These are phyloP conservation scores for Lycopodina hypogea DNA, from an alignment of 37 sponge, comb jelly and placozoan genomes.

Conservation along the genomic window DNA sequence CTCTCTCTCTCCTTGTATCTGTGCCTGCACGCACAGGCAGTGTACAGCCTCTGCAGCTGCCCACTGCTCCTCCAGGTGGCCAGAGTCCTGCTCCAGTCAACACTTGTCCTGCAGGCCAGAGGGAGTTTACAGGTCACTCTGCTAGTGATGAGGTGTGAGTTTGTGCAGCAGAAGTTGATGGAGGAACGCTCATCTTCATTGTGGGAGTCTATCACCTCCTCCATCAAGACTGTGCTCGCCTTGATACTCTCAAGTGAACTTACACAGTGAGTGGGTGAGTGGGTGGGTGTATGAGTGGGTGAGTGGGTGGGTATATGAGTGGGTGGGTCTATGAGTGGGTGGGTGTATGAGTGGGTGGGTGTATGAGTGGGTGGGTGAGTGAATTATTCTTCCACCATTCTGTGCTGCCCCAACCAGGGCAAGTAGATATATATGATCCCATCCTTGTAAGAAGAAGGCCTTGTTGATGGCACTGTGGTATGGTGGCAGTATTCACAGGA, in stretches of 20 bases:
- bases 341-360: too few species aligned
- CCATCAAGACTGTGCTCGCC: slow-evolving; percentile 19
- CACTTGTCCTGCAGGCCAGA: not conserved
- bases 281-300: too few species aligned
- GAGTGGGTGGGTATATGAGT: too few species aligned
- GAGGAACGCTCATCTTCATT: slow-evolving; percentile 28
- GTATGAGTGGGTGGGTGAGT: too few species aligned
- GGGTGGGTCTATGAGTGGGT: too few species aligned
- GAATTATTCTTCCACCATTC: too few species aligned
- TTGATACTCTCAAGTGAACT: not conserved
- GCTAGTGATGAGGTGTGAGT: slow-evolving; percentile 52
- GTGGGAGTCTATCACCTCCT: slow-evolving; percentile 39
- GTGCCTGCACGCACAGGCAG: slow-evolving; percentile 12
- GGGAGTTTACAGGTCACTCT: not conserved
- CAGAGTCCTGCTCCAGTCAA: slow-evolving; percentile 26
- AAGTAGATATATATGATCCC: too few species aligned
- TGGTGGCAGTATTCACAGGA: too few species aligned
- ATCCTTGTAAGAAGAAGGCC: too few species aligned
- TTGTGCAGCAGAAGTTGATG: slow-evolving; percentile 50
- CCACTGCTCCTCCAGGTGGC: slow-evolving; percentile 45
- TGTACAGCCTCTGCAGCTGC: not conserved
- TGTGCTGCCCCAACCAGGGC: too few species aligned
- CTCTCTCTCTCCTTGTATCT: not conserved
- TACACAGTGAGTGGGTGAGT: not conserved
- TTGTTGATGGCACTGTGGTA: too few species aligned